Percentiles rank a stretch among this genome's conserved stretches.
Evolutionary conservation across 2,888 invertebrate species (phyloP).

Genomic region (Tridacna gigas): DNA sequence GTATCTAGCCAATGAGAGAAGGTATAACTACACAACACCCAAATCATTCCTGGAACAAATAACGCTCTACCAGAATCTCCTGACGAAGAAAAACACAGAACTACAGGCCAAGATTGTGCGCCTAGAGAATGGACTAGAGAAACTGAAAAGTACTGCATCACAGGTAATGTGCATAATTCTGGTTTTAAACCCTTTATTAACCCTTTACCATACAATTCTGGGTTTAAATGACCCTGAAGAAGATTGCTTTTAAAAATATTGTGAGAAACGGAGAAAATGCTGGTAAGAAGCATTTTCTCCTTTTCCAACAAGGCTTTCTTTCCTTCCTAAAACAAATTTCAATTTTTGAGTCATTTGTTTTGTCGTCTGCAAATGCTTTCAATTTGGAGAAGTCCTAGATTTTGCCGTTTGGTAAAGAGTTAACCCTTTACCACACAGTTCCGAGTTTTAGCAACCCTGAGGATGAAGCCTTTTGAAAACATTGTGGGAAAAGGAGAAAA

Average conservation of each 20-base stretch:
- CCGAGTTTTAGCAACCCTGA: too few species aligned
- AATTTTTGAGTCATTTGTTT: too few species aligned
- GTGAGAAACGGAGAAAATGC: not conserved
- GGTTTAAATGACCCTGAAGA: not conserved
- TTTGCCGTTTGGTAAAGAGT: too few species aligned
- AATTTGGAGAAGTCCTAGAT: too few species aligned
- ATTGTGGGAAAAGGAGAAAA: too few species aligned
- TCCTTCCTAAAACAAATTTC: too few species aligned
- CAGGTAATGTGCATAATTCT: constrained; percentile 87
- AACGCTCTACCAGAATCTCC: constrained; percentile 93
- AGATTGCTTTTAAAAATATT: not conserved
- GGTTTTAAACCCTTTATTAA: too few species aligned
- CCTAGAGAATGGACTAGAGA: constrained; percentile 96
- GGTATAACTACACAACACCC: constrained; percentile 98
- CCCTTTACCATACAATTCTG: too few species aligned
- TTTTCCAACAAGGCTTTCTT: too few species aligned
- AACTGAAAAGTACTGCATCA: constrained; percentile 93
- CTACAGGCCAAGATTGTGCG: constrained; percentile 93
- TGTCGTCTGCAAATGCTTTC: too few species aligned
- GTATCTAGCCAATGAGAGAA: constrained; percentile 94
- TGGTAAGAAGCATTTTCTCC: not conserved
- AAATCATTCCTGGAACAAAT: constrained; percentile 98
- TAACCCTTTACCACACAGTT: too few species aligned
- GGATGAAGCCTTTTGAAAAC: too few species aligned
- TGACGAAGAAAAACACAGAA: constrained; percentile 93